Conservation (phyloP, 2,888 invertebrate genomes). For the Diaprepes abbreviatus region DNA sequence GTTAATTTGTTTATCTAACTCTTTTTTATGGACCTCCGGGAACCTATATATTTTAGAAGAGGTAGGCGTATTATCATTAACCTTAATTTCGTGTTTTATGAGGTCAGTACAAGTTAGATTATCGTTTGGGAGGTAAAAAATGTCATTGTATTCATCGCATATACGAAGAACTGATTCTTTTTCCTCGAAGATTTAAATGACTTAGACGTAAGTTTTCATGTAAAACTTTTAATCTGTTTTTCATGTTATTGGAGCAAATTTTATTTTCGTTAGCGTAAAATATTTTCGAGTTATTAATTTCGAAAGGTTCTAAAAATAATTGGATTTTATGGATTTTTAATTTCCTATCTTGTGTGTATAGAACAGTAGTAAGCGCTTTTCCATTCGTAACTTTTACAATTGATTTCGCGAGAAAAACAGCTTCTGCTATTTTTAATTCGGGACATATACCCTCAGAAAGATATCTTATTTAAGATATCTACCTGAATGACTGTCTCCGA, state of each 20-base stretch:
- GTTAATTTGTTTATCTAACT: conserved; percentile 56
- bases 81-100: conserved; percentile 53
- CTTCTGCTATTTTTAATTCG: conserved; percentile 29
- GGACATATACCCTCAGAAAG: background rate
- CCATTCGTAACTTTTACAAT: conserved; percentile 42
- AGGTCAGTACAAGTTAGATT: conserved; percentile 51
- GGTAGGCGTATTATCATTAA: conserved; percentile 51
- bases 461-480: conserved; percentile 14
- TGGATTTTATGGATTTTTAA: background rate
- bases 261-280: background rate
- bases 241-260: background rate
- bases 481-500: conserved; percentile 36
- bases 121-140: too few species aligned
- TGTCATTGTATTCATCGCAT: too few species aligned
- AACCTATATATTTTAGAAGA: conserved; percentile 55
- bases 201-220: conserved; percentile 40
- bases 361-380: conserved; percentile 40
- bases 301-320: too few species aligned
- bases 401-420: conserved; percentile 46
- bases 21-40: conserved; percentile 57
- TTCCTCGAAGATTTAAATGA: conserved; percentile 57
- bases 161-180: too few species aligned
- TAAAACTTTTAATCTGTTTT: conserved; percentile 10
- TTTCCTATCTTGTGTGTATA: conserved; percentile 34
- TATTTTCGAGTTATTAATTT: background rate